Conservation (phyloP, 2,113 vertebrate genomes). For the Prunella himalayana region DNA sequence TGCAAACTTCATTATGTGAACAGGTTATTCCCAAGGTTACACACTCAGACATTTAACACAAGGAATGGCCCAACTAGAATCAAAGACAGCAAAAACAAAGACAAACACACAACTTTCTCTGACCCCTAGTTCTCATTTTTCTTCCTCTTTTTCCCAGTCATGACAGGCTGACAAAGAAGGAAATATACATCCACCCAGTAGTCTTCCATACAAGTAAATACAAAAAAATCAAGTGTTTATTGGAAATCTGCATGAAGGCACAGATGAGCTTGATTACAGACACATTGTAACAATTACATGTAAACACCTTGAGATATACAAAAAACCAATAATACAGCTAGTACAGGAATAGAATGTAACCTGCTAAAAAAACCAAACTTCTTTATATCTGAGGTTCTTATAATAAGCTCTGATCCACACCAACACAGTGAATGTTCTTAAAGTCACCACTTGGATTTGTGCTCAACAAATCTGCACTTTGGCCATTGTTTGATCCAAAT, state of each 20-base stretch:
- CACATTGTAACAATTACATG: conserved; percentile 34
- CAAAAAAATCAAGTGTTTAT: conserved; percentile 59
- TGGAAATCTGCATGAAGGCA: conserved; percentile 63
- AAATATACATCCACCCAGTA: not conserved
- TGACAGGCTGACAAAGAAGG: not conserved
- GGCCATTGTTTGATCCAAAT: not conserved
- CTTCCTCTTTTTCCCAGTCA: not conserved
- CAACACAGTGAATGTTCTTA: not conserved
- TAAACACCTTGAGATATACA: conserved; percentile 50
- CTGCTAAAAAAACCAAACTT: not conserved
- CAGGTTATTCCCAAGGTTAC: not conserved
- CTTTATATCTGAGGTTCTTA: conserved; percentile 12
- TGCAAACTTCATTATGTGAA: not conserved
- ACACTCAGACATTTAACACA: not conserved
- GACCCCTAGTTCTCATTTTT: not conserved
- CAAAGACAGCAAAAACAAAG: not conserved
- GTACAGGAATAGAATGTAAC: conserved; percentile 43
- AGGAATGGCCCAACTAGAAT: not conserved
- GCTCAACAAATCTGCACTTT: not conserved
- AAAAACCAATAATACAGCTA: conserved; percentile 54
- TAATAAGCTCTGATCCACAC: not conserved
- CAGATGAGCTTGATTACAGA: conserved; percentile 64
- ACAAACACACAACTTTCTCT: not conserved
- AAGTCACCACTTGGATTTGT: not conserved
- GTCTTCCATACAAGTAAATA: conserved; percentile 38